Base-by-base conservation (phyloP, 2,888 invertebrate genomes). In the Diogma glabrata region DNA sequence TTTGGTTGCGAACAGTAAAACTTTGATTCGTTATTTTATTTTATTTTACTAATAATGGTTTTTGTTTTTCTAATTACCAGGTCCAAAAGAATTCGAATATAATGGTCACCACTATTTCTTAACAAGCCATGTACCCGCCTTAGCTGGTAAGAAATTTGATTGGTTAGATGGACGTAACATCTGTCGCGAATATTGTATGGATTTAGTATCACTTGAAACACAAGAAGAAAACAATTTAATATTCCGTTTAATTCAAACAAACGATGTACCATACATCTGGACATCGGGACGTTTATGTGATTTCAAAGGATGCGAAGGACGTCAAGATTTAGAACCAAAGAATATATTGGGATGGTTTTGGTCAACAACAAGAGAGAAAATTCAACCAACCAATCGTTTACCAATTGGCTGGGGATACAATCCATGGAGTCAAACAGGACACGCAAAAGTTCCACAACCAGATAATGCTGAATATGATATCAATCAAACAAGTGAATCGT, bases 121-220 rank as follows among this genome's bases (percentile, higher is more conserved):
- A 77, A 88, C 78, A 61, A 84, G 84, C 17, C 87, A 88, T 66
- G 82, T 88, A 51, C 86, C 84, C 50, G 78, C 77, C 56, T 77
- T 87, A 56, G 81, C 85, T 53, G 85, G 82, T 65, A 81, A 81
- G 67, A 88, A 86, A 72, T 79, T 89, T 48, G 90, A 92, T 70
- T 92, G 92, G 91, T 70, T 91, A 59, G 91, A 91, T 61, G 91
- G 88, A 22, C 82, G 91, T 61, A 92, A 92, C 70, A 77, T 88
- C 62, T 92, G 92, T 75, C 79, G 92, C 58, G 88, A 90, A 68
- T 90, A 90, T 71, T 92, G 92, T 71, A 92, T 92, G 92, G 92
- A 92, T 70, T 78, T 90, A 60, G 84, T 91, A 47, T 87, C 89
- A 17, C 75, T 91, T 69, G 91, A 92, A 69, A 85, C 87, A 10